Conservation (phyloP, 2,113 vertebrate genomes). For the Pithys albifrons region DNA sequence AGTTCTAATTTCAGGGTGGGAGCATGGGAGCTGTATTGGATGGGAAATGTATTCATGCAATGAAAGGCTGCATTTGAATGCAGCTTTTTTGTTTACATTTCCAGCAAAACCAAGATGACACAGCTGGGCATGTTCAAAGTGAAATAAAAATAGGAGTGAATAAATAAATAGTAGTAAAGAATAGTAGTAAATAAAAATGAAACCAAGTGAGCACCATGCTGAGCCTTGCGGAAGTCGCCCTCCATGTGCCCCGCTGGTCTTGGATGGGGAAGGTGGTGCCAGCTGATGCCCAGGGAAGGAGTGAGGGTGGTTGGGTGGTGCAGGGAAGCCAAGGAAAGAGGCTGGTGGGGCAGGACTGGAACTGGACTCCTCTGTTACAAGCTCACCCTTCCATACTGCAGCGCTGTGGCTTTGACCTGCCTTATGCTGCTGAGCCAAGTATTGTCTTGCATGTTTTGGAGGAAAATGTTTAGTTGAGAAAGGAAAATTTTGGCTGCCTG, state of each 20-base stretch:
- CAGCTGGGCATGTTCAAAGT: constrained; percentile 68
- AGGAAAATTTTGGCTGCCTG: neutral
- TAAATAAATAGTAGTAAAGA: constrained; percentile 68
- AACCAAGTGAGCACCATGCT: neutral
- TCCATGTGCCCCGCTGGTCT: accelerated
- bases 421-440: accelerated
- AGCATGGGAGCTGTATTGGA: neutral
- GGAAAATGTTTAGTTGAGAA: neutral
- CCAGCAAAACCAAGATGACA: constrained; percentile 63
- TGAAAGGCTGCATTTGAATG: constrained; percentile 37
- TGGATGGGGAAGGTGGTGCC: neutral
- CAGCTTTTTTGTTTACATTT: constrained; percentile 62
- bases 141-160: constrained; percentile 59
- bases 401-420: neutral
- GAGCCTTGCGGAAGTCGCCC: neutral
- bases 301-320: accelerated
- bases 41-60: constrained; percentile 28
- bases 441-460: neutral
- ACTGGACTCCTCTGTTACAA: neutral
- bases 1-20: constrained; percentile 42
- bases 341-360: neutral
- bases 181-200: constrained; percentile 57
- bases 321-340: neutral
- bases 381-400: accelerated
- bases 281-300: neutral